Evolutionary conservation across 2,113 vertebrate genomes (phyloP).

Genomic region (Lamprologus ornatipinnis): DNA sequence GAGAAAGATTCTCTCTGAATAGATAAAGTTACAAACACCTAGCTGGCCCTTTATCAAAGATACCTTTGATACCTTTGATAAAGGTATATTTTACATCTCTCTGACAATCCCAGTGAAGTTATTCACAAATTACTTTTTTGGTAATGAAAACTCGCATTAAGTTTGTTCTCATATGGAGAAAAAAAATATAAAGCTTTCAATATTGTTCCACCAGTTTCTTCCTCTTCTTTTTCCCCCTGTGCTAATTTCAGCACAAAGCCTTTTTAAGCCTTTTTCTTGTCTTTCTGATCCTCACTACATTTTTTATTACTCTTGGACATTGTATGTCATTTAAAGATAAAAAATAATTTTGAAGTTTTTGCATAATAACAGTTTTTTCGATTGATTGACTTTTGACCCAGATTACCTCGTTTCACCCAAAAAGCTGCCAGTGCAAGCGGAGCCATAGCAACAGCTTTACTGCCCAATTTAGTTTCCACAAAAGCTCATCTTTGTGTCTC

Average conservation of each 20-base stretch:
- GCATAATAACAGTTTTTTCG: not conserved
- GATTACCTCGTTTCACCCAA: not conserved
- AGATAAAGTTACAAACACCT: not conserved
- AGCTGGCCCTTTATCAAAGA: not conserved
- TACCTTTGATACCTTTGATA: not conserved
- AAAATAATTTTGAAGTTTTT: not conserved
- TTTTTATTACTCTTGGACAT: not conserved
- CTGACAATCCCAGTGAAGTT: not conserved
- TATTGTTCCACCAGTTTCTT: not conserved
- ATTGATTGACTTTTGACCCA: not conserved
- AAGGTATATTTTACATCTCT: not conserved
- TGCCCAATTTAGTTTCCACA: not conserved
- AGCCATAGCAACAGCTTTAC: not conserved
- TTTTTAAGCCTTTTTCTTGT: not conserved
- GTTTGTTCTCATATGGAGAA: not conserved
- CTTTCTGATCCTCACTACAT: not conserved
- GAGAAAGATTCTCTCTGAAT: not conserved
- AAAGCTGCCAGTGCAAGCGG: not conserved
- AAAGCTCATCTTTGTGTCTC: not conserved
- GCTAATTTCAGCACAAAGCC: not conserved
- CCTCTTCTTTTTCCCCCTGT: not conserved
- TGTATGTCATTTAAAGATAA: not conserved
- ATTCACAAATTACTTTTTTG: not conserved
- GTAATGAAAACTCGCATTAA: not conserved
- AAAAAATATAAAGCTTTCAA: not conserved